Evolutionary conservation across 2,888 invertebrate species (phyloP), one percentile per base, ranked within the genome.

Genomic region (Stenodera caucasica): DNA sequence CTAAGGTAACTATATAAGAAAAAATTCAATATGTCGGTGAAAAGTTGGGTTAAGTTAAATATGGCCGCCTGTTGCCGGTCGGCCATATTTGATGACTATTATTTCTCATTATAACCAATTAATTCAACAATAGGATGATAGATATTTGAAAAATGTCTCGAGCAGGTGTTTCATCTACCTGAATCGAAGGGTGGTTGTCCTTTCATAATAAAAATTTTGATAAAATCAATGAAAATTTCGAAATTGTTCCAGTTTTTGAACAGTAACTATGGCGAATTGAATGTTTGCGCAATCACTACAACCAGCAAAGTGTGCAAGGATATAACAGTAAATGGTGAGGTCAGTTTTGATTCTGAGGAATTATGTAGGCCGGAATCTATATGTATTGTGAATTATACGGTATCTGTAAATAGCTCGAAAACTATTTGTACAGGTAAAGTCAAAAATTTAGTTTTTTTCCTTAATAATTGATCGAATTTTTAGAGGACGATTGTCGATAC

Each of bases 401-500:
- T 85, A 2, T 78, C 81, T 9, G 82, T 83, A n/a, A 76, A 81
- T 15, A 80, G 82, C 9, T 81, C 85, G 3, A 76, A 77, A 33
- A 84, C 84, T 66, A 80, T 83, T 68, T 89, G 88, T 75, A 82
- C 86, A 77, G 85, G 88, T 88, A 82, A 52, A 26, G 7, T 32
- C 6, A 8, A 8, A 12, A 12, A 15, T 18, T 2, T 14, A 26
- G 8, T 51, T 29, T 3, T 8, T 64, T 49, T 57, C 81, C 83
- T 80, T 82, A n/a, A n/a, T 40, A 18, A 82, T 83, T 75, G 53
- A 15, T 62, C 66, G 65, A 57, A 67, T 64, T 81, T 80, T 63
- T 81, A 89, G 90, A 89, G 80, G 82, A 83, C 51, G 86, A 87
- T 60, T 90, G 90, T 72, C 83, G 86, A 57, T 82, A 83, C 70